These are phyloP conservation scores for Bombus superbus DNA, from an alignment of 1,140 invertebrate species.

Conservation along the genomic window DNA sequence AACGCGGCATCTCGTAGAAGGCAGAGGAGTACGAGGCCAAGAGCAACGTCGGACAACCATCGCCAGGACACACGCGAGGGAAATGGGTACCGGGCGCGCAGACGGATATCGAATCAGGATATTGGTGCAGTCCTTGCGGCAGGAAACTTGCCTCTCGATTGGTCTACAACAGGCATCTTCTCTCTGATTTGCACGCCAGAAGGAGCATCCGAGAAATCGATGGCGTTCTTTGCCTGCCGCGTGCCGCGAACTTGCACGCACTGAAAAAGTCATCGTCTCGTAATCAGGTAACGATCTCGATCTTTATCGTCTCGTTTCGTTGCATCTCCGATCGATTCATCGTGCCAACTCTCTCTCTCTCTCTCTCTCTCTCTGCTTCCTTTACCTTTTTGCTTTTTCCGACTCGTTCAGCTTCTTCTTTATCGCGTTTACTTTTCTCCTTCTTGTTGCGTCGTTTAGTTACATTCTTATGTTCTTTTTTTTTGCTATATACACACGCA, in stretches of 20 bases:
- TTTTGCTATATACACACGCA: no score
- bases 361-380: neutral
- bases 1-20: conserved; percentile 63
- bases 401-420: no score
- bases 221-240: conserved; percentile 65
- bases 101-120: conserved; percentile 81
- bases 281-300: conserved; percentile 15
- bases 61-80: conserved; percentile 88
- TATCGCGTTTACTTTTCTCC: accelerated
- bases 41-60: conserved; percentile 79
- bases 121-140: conserved; percentile 91
- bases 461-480: no score
- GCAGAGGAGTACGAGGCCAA: conserved; percentile 73
- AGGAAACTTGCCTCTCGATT: conserved; percentile 87
- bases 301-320: neutral
- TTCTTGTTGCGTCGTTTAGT: no score
- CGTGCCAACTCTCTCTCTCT: neutral
- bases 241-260: conserved; percentile 11
- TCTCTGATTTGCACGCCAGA: conserved; percentile 88
- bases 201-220: conserved; percentile 86
- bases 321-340: no score
- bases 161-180: conserved; percentile 90
- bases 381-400: no score
- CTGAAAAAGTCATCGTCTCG: conserved; percentile 48
- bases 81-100: conserved; percentile 89